Conservation (phyloP, 2,113 vertebrate genomes). For the Ptyas mucosa region DNA sequence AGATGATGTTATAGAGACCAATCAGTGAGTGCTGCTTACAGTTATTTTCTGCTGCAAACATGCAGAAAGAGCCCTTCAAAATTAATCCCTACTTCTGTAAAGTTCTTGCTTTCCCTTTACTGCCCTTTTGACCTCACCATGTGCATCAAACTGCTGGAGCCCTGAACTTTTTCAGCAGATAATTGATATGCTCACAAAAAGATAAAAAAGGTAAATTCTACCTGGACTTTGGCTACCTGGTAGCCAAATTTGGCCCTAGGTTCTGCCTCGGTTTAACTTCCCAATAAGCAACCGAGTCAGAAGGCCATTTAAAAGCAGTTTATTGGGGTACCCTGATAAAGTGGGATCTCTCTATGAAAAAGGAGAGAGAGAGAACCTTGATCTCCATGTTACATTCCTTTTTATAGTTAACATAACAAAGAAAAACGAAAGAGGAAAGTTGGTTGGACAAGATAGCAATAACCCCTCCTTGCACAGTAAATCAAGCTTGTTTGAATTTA, state of each 20-base stretch:
- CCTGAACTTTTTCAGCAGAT: background rate
- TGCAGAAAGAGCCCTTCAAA: background rate
- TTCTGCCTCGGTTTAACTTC: background rate
- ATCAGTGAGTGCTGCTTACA: background rate
- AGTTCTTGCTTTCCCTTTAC: background rate
- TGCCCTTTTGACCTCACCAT: background rate
- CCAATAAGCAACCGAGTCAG: background rate
- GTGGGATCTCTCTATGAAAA: background rate
- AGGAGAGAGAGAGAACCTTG: background rate
- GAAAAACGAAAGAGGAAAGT: background rate
- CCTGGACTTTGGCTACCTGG: background rate
- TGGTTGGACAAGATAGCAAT: background rate
- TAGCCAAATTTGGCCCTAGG: too few relatives aligned
- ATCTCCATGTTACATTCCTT: background rate
- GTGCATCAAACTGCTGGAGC: background rate
- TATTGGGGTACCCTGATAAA: background rate
- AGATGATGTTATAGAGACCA: background rate
- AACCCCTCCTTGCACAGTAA: too few relatives aligned
- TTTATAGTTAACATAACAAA: background rate
- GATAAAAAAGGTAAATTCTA: background rate
- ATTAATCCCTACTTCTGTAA: background rate
- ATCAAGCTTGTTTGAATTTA: too few relatives aligned
- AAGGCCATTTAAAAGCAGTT: background rate
- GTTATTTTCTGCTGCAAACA: background rate
- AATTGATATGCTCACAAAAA: background rate